Base-by-base conservation (phyloP, 2,888 invertebrate genomes). In the Mesorhabditis belari region DNA sequence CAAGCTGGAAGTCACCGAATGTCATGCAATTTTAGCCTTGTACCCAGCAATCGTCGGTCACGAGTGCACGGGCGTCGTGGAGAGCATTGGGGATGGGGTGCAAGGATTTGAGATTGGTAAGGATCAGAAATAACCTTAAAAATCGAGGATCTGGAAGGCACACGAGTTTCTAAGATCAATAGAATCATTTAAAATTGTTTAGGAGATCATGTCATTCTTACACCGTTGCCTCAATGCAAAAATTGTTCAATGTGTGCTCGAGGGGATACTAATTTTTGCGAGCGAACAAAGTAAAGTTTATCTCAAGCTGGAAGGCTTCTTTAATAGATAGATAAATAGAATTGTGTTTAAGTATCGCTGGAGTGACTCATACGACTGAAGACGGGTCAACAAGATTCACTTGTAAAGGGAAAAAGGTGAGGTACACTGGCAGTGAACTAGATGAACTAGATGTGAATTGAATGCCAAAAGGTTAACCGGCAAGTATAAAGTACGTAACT, bases 221-320 rank as follows among this genome's bases (percentile, higher is more conserved):
- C 93, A 25, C 98, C 95, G 81, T 88, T 92, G 64, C 95, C 96
- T 0, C 95, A 98, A 83, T 98, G 98, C 83, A 87, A 88, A 26
- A 88, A 91, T 19, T 98, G 98, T 84, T 92, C 94, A 82, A 96
- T 92, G 82, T 98, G 98, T 83, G 87, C 88, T 65, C 92, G 88
- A 62, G 87, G 89, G 0, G 96, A 96, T 83, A 96, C 96, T 0
- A 98, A 98, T 84, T 85, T 98, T 17, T 98, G 98, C 81, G 88
- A 90, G 78, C 93, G 91, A 82, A 91, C 96, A 60, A 87, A 92
- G 52, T 35, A 35, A 35, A n/a, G n/a, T n/a, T n/a, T n/a, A n/a
- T n/a, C n/a, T n/a, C n/a, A n/a, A n/a, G n/a, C n/a, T n/a, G n/a
- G n/a, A n/a, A n/a, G n/a, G n/a, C n/a, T n/a, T n/a, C n/a, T n/a